phyloP scores from a whole-genome alignment of 2,888 invertebrate genomes.

The Augochlorella aurata region DNA sequence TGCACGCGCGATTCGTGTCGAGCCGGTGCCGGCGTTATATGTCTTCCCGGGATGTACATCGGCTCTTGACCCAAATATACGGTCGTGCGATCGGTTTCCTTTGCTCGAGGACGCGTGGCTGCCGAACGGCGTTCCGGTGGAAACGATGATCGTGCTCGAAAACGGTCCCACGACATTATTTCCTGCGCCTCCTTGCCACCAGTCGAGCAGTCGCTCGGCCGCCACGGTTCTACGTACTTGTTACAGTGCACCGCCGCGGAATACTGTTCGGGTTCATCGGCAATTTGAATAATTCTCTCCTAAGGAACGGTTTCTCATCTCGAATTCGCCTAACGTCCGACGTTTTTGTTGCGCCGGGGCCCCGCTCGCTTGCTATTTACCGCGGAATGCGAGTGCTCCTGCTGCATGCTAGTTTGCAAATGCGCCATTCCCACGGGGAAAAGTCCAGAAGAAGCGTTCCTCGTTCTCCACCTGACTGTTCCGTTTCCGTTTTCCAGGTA shows the following conservation, averaged over 20 bases:
- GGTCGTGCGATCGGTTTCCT: conserved; percentile 15
- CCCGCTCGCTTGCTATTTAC: conserved; percentile 42
- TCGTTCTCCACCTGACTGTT: not conserved
- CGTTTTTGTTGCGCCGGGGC: conserved; percentile 55
- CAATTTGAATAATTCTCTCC: conserved; percentile 74
- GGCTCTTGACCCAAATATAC: conserved; percentile 18
- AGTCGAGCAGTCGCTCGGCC: conserved; percentile 51
- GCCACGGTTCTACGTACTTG: conserved; percentile 58
- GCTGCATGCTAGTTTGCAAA: conserved; percentile 54
- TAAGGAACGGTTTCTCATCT: conserved; percentile 64
- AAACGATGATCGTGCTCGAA: conserved; percentile 58
- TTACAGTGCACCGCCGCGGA: conserved; percentile 61
- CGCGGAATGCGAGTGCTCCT: conserved; percentile 49
- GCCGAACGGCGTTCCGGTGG: not conserved
- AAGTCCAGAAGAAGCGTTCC: conserved; percentile 24
- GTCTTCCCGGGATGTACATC: not conserved
- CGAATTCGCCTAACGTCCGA: conserved; percentile 60
- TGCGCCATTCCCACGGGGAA: conserved; percentile 57
- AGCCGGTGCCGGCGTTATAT: not conserved
- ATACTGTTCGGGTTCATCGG: conserved; percentile 59
- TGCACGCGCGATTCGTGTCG: not conserved
- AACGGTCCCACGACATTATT: conserved; percentile 74
- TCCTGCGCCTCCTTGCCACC: conserved; percentile 57
- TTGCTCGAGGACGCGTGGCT: not conserved
- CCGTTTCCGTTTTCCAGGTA: conserved; percentile 39